These are phyloP conservation scores for Lacerta viridis DNA, from an alignment of 2,797 vertebrate genomes.

Conservation along the genomic window DNA sequence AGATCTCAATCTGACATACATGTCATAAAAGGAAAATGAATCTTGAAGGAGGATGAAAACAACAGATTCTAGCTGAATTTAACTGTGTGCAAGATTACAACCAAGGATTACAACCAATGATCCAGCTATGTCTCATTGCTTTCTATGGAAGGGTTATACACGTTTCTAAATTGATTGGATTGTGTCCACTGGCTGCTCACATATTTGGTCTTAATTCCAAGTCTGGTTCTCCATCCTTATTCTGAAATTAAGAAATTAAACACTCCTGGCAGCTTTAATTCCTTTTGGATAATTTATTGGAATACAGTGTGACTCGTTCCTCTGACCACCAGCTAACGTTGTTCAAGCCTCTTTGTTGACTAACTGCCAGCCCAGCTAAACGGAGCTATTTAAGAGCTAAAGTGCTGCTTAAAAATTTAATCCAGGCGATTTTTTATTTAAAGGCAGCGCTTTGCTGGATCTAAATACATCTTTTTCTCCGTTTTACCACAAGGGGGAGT, in stretches of 20 bases:
- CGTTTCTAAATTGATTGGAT: neutral
- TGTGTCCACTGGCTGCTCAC: too few species aligned
- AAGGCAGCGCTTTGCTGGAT: too few species aligned
- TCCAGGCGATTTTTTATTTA: neutral
- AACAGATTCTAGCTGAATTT: neutral
- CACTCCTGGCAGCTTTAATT: neutral
- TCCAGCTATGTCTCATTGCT: neutral
- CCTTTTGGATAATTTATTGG: neutral
- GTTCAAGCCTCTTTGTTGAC: neutral
- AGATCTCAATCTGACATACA: too few species aligned
- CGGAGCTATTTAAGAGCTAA: neutral
- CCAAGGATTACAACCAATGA: too few species aligned
- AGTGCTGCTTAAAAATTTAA: neutral
- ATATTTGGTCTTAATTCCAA: neutral
- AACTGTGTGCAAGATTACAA: neutral
- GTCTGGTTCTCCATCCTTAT: neutral
- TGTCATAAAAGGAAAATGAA: too few species aligned
- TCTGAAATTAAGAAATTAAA: neutral
- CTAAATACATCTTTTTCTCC: too few species aligned
- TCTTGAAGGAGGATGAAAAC: too few species aligned
- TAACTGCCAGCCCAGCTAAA: neutral
- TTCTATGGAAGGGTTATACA: neutral
- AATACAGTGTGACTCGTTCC: neutral
- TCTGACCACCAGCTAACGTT: neutral
- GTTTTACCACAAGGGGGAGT: slow-evolving; percentile 66